phyloP scores from a whole-genome alignment of 2,888 invertebrate species.

The Dicranocentrus wangi region DNA sequence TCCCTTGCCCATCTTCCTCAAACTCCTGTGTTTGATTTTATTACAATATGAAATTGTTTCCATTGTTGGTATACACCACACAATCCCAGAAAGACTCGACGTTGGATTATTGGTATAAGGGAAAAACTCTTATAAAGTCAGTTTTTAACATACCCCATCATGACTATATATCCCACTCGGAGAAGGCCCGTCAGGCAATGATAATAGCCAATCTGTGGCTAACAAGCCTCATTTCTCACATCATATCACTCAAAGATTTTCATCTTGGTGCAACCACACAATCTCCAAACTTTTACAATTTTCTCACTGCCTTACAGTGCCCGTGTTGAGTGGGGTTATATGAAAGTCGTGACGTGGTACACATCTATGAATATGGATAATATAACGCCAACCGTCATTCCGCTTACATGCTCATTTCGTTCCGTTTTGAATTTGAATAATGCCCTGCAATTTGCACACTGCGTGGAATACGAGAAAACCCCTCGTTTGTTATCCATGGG shows the following conservation, averaged over 20 bases:
- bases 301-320: too few species aligned
- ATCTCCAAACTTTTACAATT: neutral
- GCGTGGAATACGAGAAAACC: neutral
- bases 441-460: constrained; percentile 6
- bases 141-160: too few species aligned
- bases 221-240: constrained; percentile 37
- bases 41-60: constrained; percentile 18
- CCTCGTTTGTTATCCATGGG: too few species aligned
- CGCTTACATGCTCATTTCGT: constrained; percentile 4
- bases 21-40: constrained; percentile 3
- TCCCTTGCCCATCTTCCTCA: neutral
- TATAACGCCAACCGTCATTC: neutral
- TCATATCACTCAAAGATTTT: constrained; percentile 38
- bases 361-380: too few species aligned
- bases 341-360: too few species aligned
- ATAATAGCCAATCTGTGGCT: constrained; percentile 44
- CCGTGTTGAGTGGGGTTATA: too few species aligned
- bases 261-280: constrained; percentile 9
- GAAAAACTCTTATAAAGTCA: neutral
- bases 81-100: too few species aligned
- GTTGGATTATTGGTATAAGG: neutral
- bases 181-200: constrained; percentile 16
- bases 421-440: constrained; percentile 8
- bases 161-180: neutral
- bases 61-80: constrained; percentile 6